Conservation (phyloP, 2,797 vertebrate genomes). For the Crenuchus spilurus region DNA sequence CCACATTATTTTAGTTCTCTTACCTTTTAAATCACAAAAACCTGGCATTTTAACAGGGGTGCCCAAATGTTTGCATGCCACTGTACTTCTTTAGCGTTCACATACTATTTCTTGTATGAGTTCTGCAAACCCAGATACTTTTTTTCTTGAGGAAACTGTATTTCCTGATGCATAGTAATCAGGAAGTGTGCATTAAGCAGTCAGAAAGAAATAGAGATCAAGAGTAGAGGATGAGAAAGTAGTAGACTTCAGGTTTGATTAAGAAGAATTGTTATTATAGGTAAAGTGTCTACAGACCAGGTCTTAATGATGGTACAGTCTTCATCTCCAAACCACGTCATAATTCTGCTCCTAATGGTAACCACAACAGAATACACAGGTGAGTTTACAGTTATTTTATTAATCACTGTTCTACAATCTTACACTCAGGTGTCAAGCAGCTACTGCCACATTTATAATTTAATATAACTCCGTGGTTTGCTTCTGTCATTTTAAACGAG, state of each 20-base stretch:
- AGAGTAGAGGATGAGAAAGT: background rate
- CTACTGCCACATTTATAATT: background rate
- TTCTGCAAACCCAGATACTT: too few relatives aligned
- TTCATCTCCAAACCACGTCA: background rate
- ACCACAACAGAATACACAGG: constrained; percentile 12
- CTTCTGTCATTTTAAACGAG: background rate
- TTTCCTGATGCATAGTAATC: background rate
- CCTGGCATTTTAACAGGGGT: too few relatives aligned
- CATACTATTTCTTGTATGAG: too few relatives aligned
- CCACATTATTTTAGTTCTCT: too few relatives aligned
- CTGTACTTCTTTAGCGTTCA: too few relatives aligned
- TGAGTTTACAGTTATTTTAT: constrained; percentile 16
- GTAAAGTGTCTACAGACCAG: background rate
- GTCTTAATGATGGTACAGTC: constrained; percentile 11
- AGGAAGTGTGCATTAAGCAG: background rate
- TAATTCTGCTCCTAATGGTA: constrained; percentile 1
- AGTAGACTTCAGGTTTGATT: background rate
- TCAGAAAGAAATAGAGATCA: background rate
- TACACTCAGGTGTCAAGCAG: background rate
- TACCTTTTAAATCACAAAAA: too few relatives aligned
- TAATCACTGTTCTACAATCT: background rate
- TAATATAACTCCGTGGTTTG: background rate
- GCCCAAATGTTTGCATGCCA: too few relatives aligned
- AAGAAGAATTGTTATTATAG: background rate
- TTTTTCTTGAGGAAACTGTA: background rate